Percentiles rank a stretch among this genome's conserved stretches.
phyloP scores from a whole-genome alignment of 2,888 invertebrate species.

The Allacma fusca region DNA sequence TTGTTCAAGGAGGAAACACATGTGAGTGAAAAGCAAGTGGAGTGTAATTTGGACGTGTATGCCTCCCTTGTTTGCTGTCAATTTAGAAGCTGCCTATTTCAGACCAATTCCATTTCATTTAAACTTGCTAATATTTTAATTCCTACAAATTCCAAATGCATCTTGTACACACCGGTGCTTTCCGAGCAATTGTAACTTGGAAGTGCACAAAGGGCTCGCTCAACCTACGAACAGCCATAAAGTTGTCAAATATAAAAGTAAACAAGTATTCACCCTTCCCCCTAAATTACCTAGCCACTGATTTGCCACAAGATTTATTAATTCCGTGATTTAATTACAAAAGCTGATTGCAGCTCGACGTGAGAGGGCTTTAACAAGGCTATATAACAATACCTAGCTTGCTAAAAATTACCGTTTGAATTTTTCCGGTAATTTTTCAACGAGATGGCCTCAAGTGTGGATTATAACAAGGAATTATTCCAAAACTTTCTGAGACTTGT shows the following conservation, averaged over 20 bases:
- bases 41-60: conserved; percentile 10
- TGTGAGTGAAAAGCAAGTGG: conserved; percentile 22
- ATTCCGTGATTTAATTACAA: no score
- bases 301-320: background rate
- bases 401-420: no score
- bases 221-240: background rate
- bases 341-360: no score
- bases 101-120: conserved; percentile 10
- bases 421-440: no score
- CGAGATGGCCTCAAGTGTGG: no score
- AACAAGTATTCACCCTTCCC: background rate
- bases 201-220: background rate
- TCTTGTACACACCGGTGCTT: background rate
- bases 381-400: no score
- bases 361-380: no score
- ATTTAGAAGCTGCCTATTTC: conserved; percentile 18
- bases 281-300: background rate
- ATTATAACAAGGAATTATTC: no score
- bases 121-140: conserved; percentile 11
- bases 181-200: background rate
- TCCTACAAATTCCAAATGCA: background rate
- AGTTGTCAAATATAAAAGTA: background rate
- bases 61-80: conserved; percentile 21
- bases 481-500: no score
- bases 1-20: conserved; percentile 10